Conservation (phyloP, 2,113 vertebrate genomes). For the Aleadryas rufinucha region DNA sequence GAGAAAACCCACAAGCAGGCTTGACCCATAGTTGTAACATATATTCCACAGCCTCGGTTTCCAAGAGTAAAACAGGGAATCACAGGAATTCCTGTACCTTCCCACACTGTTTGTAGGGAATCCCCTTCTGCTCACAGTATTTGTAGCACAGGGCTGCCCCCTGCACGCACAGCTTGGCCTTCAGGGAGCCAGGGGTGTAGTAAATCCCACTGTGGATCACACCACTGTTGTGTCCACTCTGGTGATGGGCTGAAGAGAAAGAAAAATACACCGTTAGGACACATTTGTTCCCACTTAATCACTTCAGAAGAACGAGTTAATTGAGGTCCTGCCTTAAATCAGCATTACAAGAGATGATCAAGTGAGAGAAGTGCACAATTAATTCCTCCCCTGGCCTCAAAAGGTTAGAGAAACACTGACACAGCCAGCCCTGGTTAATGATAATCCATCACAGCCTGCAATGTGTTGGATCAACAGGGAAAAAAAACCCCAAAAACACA, state of each 20-base stretch:
- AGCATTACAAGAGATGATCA: not conserved
- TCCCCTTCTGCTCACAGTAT: constrained; percentile 88
- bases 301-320: not conserved
- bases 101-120: constrained; percentile 90
- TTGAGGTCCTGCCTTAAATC: not conserved
- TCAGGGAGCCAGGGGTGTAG: constrained; percentile 93
- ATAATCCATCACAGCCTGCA: not conserved
- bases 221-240: constrained; percentile 96
- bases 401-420: not conserved
- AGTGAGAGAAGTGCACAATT: not conserved
- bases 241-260: constrained; percentile 80
- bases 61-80: not conserved
- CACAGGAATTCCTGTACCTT: constrained; percentile 73
- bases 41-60: not conserved
- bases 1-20: not conserved
- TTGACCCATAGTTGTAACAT: rapidly evolving
- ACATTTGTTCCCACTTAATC: not conserved
- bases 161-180: constrained; percentile 90
- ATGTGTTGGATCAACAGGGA: not conserved
- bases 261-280: not conserved
- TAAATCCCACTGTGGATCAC: constrained; percentile 98
- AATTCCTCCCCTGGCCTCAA: not conserved
- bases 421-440: not conserved
- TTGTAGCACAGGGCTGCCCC: constrained; percentile 87
- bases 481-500: not conserved